Evolutionary conservation across 1,140 invertebrate species (phyloP).

Genomic region (Drosophila simulans): DNA sequence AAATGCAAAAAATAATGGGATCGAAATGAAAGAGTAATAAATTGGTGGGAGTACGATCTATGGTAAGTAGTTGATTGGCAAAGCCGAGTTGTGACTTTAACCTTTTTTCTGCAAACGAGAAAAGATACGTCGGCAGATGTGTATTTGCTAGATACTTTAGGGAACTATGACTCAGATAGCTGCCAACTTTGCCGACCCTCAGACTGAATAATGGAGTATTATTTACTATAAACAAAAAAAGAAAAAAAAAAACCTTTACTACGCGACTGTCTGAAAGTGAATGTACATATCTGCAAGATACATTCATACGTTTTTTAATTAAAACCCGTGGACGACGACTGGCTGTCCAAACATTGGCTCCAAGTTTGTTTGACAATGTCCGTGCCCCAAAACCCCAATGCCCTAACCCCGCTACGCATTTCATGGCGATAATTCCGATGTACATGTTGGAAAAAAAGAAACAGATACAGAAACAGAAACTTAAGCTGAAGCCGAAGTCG

Average conservation of each 20-base stretch:
- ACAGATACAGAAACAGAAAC: background rate
- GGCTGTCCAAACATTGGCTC: conserved; percentile 56
- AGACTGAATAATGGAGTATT: conserved; percentile 3
- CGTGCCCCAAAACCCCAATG: conserved; percentile 12
- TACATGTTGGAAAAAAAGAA: conserved; percentile 20
- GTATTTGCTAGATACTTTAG: background rate
- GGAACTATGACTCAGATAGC: conserved; percentile 1
- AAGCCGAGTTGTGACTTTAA: background rate
- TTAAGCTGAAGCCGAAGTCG: background rate
- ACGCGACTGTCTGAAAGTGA: conserved; percentile 43
- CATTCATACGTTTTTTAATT: conserved; percentile 49
- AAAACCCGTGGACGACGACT: conserved; percentile 34
- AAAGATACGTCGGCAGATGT: too few relatives aligned
- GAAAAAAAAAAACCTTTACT: background rate
- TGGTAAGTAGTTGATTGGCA: conserved; percentile 2
- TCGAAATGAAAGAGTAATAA: background rate
- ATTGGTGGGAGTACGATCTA: background rate
- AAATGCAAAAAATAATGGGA: conserved; percentile 9
- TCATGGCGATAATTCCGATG: conserved; percentile 10
- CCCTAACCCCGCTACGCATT: conserved; percentile 4
- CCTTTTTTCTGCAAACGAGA: background rate
- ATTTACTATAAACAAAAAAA: background rate
- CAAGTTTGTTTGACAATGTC: conserved; percentile 68
- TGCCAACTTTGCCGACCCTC: background rate
- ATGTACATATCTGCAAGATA: conserved; percentile 42